These are phyloP conservation scores for Petrolisthes cinctipes DNA, from an alignment of 2,888 invertebrate genomes.

Conservation along the genomic window DNA sequence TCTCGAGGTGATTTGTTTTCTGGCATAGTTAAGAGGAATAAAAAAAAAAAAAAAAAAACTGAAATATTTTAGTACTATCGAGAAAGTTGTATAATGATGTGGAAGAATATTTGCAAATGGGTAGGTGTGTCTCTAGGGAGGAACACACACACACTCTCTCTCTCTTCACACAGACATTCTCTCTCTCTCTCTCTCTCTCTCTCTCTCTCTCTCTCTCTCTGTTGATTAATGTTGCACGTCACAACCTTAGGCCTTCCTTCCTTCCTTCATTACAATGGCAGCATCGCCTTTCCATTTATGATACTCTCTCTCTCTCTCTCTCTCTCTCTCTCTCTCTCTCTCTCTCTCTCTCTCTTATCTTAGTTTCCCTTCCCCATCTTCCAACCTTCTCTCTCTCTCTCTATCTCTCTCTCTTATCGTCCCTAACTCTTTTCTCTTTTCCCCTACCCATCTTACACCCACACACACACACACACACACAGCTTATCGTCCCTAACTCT, in stretches of 20 bases:
- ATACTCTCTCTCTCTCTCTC: background rate
- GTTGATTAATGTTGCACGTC: background rate
- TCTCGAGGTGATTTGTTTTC: too few species aligned
- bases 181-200: background rate
- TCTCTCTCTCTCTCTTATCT: background rate
- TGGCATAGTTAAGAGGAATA: too few species aligned
- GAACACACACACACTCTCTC: too few species aligned
- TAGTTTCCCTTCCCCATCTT: background rate
- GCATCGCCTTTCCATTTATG: background rate
- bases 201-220: conserved; percentile 3
- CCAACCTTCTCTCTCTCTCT: background rate
- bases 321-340: background rate
- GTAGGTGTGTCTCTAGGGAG: too few species aligned
- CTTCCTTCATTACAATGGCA: background rate
- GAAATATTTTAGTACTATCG: too few species aligned
- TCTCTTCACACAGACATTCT: too few species aligned
- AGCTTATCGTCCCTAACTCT: too few species aligned
- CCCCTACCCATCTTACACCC: background rate
- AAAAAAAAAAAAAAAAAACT: too few species aligned
- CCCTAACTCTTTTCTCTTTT: background rate
- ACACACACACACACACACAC: too few species aligned
- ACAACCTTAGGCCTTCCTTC: background rate
- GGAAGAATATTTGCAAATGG: too few species aligned
- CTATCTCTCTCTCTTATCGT: background rate
- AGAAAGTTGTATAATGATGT: too few species aligned